A percentile compares a stretch with the other conserved stretches of the same genome.
Evolutionary conservation across 2,113 vertebrate species (phyloP).

Genomic region (western clawed frog (Xenopus tropicalis)): UCB_Xtro_10.0 CM004447.2:27938001-27938500

Average conservation of each 20-base stretch:
- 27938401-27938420: slow-evolving; percentile 65
- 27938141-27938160: slow-evolving; percentile 31
- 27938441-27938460: slow-evolving; percentile 52
- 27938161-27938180: slow-evolving; percentile 33
- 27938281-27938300: slow-evolving; percentile 56
- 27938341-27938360: slow-evolving; percentile 62
- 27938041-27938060: not conserved
- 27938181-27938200: slow-evolving; percentile 50
- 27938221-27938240: slow-evolving; percentile 53
- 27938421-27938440: slow-evolving; percentile 64
- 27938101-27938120: slow-evolving; percentile 5
- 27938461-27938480: slow-evolving; percentile 64
- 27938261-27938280: slow-evolving; percentile 57
- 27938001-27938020: not conserved
- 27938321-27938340: slow-evolving; percentile 54
- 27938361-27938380: slow-evolving; percentile 62
- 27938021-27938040: not conserved
- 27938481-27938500: slow-evolving; percentile 69
- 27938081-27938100: not conserved
- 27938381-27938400: slow-evolving; percentile 67
- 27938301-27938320: slow-evolving; percentile 59
- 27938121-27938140: not conserved
- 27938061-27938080: not conserved
- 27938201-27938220: slow-evolving; percentile 50
- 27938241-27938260: slow-evolving; percentile 46